Percentiles rank a stretch among this genome's conserved stretches.
These are phyloP conservation scores for Microctonus brassicae DNA, from an alignment of 2,888 invertebrate species.

Conservation along the genomic window DNA sequence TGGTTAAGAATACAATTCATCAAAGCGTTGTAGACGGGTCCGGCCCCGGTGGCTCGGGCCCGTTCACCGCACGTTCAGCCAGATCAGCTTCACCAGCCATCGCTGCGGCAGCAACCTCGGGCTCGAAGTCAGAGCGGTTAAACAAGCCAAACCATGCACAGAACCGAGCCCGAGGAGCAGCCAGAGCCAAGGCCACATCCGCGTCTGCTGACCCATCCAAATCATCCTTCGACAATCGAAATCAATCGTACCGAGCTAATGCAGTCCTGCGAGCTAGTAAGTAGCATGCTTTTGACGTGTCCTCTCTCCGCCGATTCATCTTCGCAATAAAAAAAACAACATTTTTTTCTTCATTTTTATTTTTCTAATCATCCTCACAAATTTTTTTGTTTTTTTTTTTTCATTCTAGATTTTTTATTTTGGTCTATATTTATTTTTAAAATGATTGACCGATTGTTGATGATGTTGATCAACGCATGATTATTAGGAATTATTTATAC, in stretches of 20 bases:
- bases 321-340: background rate
- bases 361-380: background rate
- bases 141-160: slow-evolving; percentile 34
- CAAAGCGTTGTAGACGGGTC: slow-evolving; percentile 46
- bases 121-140: slow-evolving; percentile 34
- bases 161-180: slow-evolving; percentile 56
- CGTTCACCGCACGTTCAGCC: slow-evolving; percentile 24
- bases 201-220: slow-evolving; percentile 62
- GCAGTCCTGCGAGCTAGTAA: slow-evolving; percentile 67
- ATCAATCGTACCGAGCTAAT: slow-evolving; percentile 62
- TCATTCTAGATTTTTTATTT: background rate
- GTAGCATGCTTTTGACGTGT: slow-evolving; percentile 59
- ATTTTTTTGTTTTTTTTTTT: background rate
- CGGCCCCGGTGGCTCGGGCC: slow-evolving; percentile 51
- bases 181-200: slow-evolving; percentile 55
- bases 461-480: background rate
- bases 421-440: no score
- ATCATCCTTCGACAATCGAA: slow-evolving; percentile 66
- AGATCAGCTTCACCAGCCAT: slow-evolving; percentile 51
- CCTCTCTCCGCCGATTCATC: slow-evolving; percentile 22
- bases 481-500: background rate
- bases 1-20: slow-evolving; percentile 47
- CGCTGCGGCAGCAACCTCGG: slow-evolving; percentile 52
- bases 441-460: background rate
- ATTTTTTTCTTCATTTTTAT: background rate